Evolutionary conservation across 2,113 vertebrate species (phyloP), one percentile per base, ranked within the genome.

Genomic region (Poeciliopsis prolifica): DNA sequence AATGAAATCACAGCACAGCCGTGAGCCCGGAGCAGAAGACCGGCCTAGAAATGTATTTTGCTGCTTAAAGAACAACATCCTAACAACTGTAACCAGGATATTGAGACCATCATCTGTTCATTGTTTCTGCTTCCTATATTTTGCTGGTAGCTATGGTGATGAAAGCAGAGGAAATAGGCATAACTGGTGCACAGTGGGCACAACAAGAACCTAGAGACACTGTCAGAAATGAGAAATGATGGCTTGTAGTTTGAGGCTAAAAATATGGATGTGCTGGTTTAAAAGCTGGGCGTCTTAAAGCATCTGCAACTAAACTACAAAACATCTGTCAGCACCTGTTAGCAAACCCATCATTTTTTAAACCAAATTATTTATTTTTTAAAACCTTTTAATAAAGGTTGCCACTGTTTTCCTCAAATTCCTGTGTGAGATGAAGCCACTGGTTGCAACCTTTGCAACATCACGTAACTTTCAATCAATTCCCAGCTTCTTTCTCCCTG

Each of bases 121-220:
- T 92, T 91, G 89, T 92, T 87, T 77, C 75, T 69, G 61, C 78
- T 90, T 91, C 90, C 91, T 89, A 71, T 90, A 84, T 91, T 92
- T 83, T 90, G 73, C 71, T 82, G 70, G 89, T 88, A 86, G 85
- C 58, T 83, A 89, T 86, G 79, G 87, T 35, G 68, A 90, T 84
- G 75, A 88, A 85, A 86, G 44, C 84, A 85, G 73, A 75, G 88
- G 75, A 88, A 85, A 89, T 68, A 66, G 65, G 85, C 74, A 68
- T 75, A 76, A 68, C 64, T 67, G 61, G 67, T 85, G 64, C 70
- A 74, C 44, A 37, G 54, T 12, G 61, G 74, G 61, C 76, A 75
- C 51, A 85, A 68, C 62, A 5, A 40, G 68, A 75, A 78, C 14
- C 60, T 64, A 29, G 48, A 70, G 6, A 2, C 35, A 58, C 69